phyloP scores from a whole-genome alignment of 2,797 vertebrate species.

The Cynopterus sphinx region DNA sequence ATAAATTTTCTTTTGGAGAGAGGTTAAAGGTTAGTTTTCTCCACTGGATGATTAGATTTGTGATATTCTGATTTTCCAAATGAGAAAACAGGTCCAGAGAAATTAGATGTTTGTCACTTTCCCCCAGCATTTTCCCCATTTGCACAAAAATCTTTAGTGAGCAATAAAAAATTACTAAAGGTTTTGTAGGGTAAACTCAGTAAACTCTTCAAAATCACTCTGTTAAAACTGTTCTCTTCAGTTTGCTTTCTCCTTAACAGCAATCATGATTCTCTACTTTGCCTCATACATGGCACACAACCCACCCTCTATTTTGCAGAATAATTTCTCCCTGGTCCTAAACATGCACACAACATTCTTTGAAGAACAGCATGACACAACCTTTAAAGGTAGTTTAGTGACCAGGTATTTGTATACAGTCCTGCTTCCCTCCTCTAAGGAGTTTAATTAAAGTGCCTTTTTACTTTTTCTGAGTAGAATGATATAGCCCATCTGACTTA shows the following conservation, averaged over 20 bases:
- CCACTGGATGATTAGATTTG: neutral
- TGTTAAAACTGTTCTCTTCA: neutral
- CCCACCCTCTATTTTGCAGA: neutral
- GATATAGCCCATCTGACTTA: neutral
- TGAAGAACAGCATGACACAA: neutral
- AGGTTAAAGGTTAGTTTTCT: neutral
- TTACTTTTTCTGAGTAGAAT: neutral
- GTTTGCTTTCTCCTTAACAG: neutral
- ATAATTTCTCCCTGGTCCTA: neutral
- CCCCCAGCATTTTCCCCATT: neutral
- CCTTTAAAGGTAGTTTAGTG: neutral
- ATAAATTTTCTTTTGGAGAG: neutral
- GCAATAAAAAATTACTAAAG: neutral
- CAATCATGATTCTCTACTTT: neutral
- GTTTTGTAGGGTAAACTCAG: neutral
- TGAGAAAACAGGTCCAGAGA: neutral
- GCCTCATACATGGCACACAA: neutral
- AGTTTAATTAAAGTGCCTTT: neutral
- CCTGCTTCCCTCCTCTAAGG: neutral
- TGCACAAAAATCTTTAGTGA: neutral
- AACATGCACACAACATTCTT: neutral
- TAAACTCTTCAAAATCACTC: neutral
- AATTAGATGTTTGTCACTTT: neutral
- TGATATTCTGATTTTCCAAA: neutral
- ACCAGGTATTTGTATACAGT: neutral